phyloP scores from a whole-genome alignment of 2,113 vertebrate genomes.

The Caretta caretta region DNA sequence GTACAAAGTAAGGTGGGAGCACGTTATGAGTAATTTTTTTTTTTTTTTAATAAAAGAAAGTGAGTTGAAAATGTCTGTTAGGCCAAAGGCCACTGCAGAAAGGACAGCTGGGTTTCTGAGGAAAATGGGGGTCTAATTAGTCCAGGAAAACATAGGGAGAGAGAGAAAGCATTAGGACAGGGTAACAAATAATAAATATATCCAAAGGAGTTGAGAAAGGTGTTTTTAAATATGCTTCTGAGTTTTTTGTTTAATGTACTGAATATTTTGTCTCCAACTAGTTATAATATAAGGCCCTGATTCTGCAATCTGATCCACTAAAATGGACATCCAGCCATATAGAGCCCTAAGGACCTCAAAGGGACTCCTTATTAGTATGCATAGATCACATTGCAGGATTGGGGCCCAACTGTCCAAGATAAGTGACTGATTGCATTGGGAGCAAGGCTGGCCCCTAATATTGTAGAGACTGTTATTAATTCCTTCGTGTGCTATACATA shows the following conservation, averaged over 20 bases:
- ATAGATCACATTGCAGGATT: not conserved
- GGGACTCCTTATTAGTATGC: not conserved
- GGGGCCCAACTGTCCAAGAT: not conserved
- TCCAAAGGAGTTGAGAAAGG: not conserved
- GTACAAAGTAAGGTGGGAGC: not conserved
- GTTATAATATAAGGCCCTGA: not conserved
- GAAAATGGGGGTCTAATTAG: not conserved
- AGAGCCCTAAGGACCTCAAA: not conserved
- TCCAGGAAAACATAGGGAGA: not conserved
- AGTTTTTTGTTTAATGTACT: slow-evolving; percentile 34
- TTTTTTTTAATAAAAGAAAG: not conserved
- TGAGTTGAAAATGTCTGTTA: not conserved
- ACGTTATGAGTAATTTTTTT: not conserved
- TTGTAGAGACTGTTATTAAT: not conserved
- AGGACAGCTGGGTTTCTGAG: not conserved
- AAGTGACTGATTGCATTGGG: not conserved
- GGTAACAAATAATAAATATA: not conserved
- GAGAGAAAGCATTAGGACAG: not conserved
- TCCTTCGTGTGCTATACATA: not conserved
- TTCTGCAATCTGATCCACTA: not conserved
- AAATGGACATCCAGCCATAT: not conserved
- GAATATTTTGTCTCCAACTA: slow-evolving; percentile 7
- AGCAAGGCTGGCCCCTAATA: not conserved
- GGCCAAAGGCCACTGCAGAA: not conserved
- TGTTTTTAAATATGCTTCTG: slow-evolving; percentile 22